Conservation (phyloP, 2,797 vertebrate genomes). For the Aselliscus stoliczkanus region DNA sequence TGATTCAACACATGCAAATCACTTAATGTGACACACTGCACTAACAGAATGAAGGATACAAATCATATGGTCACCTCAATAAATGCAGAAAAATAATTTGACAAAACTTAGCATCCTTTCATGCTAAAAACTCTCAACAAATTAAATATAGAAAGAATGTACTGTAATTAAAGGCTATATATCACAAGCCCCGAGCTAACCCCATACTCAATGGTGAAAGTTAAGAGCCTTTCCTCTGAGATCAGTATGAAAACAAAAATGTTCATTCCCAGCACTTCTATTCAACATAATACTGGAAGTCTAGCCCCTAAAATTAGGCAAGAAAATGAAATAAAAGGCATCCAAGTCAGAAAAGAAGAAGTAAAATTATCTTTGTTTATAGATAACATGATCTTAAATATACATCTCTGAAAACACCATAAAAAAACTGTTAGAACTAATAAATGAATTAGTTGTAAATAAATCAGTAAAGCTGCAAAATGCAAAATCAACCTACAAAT, state of each 20-base stretch:
- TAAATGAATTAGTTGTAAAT: background rate
- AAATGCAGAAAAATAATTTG: background rate
- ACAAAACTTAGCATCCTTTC: background rate
- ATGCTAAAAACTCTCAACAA: background rate
- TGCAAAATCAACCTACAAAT: background rate
- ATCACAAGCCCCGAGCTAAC: background rate
- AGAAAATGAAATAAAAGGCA: background rate
- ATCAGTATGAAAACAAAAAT: background rate
- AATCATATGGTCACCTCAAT: background rate
- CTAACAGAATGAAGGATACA: background rate
- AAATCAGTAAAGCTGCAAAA: background rate
- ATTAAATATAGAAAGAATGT: background rate
- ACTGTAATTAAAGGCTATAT: background rate
- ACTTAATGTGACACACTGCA: background rate
- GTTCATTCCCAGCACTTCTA: background rate
- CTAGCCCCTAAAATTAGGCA: background rate
- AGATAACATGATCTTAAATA: background rate
- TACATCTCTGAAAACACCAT: background rate
- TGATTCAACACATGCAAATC: background rate
- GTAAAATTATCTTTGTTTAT: background rate
- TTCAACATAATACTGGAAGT: background rate
- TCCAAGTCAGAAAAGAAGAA: background rate
- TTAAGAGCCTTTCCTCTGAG: background rate
- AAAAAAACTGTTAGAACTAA: background rate
- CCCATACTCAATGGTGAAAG: background rate